Conservation (phyloP, 2,888 invertebrate species). For the Aphidius colemani region DNA sequence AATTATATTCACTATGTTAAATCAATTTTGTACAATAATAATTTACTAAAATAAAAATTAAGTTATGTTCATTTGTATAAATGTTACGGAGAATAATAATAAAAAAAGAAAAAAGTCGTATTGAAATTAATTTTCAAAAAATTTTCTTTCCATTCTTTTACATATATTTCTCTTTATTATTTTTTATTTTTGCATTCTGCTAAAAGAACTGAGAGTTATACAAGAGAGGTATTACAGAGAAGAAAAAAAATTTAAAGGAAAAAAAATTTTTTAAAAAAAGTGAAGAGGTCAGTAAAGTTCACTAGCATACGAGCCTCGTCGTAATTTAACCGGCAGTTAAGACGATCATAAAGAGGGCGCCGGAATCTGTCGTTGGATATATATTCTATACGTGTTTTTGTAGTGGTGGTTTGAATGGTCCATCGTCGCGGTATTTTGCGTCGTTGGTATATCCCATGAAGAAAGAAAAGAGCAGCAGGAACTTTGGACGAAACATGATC, state of each 20-base stretch:
- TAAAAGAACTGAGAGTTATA: too few species aligned
- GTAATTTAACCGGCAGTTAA: constrained; percentile 50
- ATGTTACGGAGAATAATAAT: too few species aligned
- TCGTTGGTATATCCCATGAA: not conserved
- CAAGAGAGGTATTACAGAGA: constrained; percentile 12
- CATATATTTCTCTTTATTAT: too few species aligned
- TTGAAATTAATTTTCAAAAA: too few species aligned
- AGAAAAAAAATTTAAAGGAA: constrained; percentile 21
- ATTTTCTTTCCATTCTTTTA: too few species aligned
- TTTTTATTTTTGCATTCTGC: too few species aligned
- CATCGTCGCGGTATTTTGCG: not conserved
- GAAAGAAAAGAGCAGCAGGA: constrained; percentile 31
- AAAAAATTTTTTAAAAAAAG: constrained; percentile 24
- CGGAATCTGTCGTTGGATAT: constrained; percentile 39
- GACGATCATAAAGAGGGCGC: constrained; percentile 46
- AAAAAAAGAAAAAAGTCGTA: too few species aligned
- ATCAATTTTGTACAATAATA: too few species aligned
- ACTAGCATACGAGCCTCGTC: constrained; percentile 38
- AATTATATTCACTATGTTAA: not conserved
- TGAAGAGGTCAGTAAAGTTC: constrained; percentile 34
- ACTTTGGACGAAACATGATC: constrained; percentile 36
- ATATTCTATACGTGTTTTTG: constrained; percentile 12
- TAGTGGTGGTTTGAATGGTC: not conserved
- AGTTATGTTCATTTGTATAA: too few species aligned
- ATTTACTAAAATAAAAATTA: too few species aligned